phyloP scores from a whole-genome alignment of 2,888 invertebrate species.

The Spicauda simplicius region DNA sequence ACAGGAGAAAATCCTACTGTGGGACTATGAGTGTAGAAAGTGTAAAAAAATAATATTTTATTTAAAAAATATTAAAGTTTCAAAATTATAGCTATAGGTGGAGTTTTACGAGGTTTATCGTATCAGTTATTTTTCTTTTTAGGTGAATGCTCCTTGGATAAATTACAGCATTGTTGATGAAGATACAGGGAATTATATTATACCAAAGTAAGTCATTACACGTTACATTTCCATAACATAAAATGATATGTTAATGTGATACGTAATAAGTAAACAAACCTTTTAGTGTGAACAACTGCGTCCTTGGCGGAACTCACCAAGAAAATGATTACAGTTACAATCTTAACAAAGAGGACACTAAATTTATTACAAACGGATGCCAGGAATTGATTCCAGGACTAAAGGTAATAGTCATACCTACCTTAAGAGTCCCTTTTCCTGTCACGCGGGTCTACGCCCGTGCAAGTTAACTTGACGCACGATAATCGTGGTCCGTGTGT shows the following conservation, averaged over 20 bases:
- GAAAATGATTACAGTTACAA: conserved; percentile 84
- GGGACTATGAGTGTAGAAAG: too few species aligned
- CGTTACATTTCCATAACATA: background rate
- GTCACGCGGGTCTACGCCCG: too few species aligned
- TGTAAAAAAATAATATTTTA: too few species aligned
- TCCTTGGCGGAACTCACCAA: conserved; percentile 92
- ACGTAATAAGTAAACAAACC: background rate
- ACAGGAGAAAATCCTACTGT: too few species aligned
- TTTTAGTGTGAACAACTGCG: conserved; percentile 85
- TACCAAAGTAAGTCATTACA: conserved; percentile 88
- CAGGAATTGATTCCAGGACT: conserved; percentile 85
- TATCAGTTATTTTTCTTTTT: background rate
- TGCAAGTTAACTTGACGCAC: too few species aligned
- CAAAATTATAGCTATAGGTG: too few species aligned
- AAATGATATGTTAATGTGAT: too few species aligned
- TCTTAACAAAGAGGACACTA: conserved; percentile 81
- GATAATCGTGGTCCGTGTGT: too few species aligned
- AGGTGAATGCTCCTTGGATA: conserved; percentile 89
- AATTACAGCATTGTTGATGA: conserved; percentile 85
- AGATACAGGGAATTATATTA: conserved; percentile 87
- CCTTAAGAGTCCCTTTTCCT: too few species aligned
- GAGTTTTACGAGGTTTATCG: background rate
- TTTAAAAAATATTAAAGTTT: too few species aligned
- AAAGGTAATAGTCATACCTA: conserved; percentile 67
- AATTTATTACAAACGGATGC: conserved; percentile 87